Conservation (phyloP, 1,140 invertebrate species). For the Bradysia coprophila region DNA sequence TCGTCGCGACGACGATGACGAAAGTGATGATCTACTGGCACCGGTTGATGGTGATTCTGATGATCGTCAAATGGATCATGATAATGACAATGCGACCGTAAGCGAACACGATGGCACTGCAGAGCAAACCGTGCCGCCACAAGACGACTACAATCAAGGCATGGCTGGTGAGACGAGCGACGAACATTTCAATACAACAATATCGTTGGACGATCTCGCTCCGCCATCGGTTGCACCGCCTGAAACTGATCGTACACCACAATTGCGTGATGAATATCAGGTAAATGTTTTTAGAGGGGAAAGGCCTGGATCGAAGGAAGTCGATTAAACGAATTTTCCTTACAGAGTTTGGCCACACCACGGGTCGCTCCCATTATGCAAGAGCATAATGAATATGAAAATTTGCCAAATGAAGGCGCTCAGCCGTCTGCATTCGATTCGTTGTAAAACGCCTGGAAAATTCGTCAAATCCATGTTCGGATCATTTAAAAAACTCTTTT, state of each 20-base stretch:
- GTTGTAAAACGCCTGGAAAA: too few species aligned
- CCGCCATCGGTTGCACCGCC: background rate
- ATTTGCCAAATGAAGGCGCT: too few species aligned
- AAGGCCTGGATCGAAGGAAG: background rate
- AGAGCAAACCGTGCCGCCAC: background rate
- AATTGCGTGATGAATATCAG: background rate
- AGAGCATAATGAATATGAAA: background rate
- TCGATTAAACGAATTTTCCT: background rate
- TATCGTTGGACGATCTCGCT: background rate
- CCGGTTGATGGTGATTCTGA: background rate
- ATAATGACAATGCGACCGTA: background rate
- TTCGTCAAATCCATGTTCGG: too few species aligned
- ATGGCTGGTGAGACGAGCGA: background rate
- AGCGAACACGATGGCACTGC: background rate
- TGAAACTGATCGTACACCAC: background rate
- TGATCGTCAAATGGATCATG: background rate
- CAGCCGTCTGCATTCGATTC: too few species aligned
- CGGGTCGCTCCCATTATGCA: background rate
- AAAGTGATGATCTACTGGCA: background rate
- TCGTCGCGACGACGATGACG: constrained; percentile 7
- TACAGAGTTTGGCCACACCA: background rate
- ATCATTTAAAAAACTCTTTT: too few species aligned
- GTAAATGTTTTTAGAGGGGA: background rate
- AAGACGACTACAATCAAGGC: background rate
- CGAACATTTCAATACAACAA: background rate